Conservation (phyloP, 2,888 invertebrate species). For the Drosophila atroscutellata region DNA sequence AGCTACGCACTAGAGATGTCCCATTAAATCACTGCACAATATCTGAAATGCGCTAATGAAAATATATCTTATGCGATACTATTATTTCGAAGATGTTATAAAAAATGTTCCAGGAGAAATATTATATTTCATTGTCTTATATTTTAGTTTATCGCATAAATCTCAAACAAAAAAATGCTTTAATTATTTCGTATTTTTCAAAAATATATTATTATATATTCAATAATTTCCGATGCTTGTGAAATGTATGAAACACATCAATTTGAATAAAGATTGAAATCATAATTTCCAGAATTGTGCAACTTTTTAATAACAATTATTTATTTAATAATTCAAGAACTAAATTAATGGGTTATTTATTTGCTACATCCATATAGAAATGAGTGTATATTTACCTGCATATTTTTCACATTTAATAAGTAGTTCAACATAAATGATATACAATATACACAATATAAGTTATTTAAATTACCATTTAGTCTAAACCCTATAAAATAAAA, state of each 20-base stretch:
- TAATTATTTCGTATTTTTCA: not conserved
- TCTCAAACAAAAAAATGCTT: not conserved
- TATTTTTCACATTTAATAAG: not conserved
- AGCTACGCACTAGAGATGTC: slow-evolving; percentile 35
- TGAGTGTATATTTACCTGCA: not conserved
- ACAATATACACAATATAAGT: not conserved
- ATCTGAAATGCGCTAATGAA: not conserved
- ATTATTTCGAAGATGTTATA: not conserved
- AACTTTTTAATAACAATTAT: not conserved
- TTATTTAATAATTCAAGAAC: not conserved
- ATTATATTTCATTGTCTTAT: not conserved
- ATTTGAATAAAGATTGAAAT: not conserved
- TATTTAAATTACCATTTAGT: not conserved
- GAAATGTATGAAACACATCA: too few species aligned
- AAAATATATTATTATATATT: too few species aligned
- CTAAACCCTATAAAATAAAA: not conserved
- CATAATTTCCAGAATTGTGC: not conserved
- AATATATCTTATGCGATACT: not conserved
- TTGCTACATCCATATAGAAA: not conserved
- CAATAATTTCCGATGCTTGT: too few species aligned
- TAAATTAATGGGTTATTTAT: not conserved
- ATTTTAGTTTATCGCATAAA: not conserved
- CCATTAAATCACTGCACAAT: not conserved
- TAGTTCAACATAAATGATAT: not conserved
- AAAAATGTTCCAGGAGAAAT: not conserved